Evolutionary conservation across 1,140 invertebrate genomes (phyloP).

Genomic region (Zaprionus inermis): DNA sequence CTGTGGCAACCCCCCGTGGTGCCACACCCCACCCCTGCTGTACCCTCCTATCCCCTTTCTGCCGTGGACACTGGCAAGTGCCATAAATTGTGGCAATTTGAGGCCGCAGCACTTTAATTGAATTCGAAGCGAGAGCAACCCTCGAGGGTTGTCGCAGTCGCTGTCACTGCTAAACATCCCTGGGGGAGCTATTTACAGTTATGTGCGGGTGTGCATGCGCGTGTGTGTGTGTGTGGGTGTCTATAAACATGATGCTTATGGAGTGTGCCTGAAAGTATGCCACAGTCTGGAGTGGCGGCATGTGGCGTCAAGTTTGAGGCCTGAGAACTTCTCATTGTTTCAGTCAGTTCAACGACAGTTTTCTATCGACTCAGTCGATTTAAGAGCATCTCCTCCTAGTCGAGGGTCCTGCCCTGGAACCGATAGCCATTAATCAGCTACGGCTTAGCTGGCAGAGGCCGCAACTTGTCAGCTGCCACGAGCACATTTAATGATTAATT

Average conservation of each 20-base stretch:
- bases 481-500: slow-evolving; percentile 77
- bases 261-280: slow-evolving; percentile 68
- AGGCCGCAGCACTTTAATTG: slow-evolving; percentile 81
- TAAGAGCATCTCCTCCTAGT: slow-evolving; percentile 47
- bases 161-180: slow-evolving; percentile 81
- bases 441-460: slow-evolving; percentile 49
- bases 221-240: slow-evolving; percentile 62
- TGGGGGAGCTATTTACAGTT: slow-evolving; percentile 81
- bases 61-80: slow-evolving; percentile 59
- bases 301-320: slow-evolving; percentile 32
- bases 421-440: slow-evolving; percentile 67
- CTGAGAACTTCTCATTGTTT: slow-evolving; percentile 58
- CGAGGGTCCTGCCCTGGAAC: background rate
- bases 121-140: slow-evolving; percentile 73
- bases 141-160: slow-evolving; percentile 58
- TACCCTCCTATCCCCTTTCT: background rate
- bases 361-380: slow-evolving; percentile 55
- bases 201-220: slow-evolving; percentile 35
- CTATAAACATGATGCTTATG: slow-evolving; percentile 78
- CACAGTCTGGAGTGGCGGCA: slow-evolving; percentile 58
- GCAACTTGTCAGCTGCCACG: slow-evolving; percentile 66
- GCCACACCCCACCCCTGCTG: too few relatives aligned
- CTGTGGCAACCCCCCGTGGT: background rate
- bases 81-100: slow-evolving; percentile 82
- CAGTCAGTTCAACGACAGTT: slow-evolving; percentile 32